Base-by-base conservation (phyloP, 2,888 invertebrate genomes). In the Nebria brevicollis region DNA sequence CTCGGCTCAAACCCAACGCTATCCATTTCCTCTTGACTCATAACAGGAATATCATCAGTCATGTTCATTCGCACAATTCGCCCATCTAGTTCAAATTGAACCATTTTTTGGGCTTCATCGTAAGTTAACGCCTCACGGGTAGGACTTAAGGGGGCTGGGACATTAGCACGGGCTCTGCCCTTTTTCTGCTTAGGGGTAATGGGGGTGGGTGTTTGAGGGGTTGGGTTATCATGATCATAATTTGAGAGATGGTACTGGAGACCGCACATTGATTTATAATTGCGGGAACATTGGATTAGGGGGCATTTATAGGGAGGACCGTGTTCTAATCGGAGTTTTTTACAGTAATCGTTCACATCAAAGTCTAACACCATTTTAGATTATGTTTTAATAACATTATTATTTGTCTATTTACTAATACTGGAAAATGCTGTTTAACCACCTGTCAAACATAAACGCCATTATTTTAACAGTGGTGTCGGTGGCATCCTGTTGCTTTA, bases 261-360 rank as follows among this genome's bases (percentile, higher is more conserved):
- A 0, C 97, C 97, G 85, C 94, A 94, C 83, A 95, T 93, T 83
- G 96, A 96, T 89, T 96, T 96, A 89, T 97, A 97, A 26, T 94
- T 93, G 88, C 95, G 94, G 84, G 94, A 95, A 90, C 97, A 97
- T 86, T 95, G 94, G 85, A 94, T 93, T 77, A 96, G 91, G 8
- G 97, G 97, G 87, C 97, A 97, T 85, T 94, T 93, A 89, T 95
- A 97, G 76, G 97, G 97, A 77, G 97, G 96, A 2, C 93, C 92
- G 86, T 95, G 95, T 87, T 94, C 95, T 85, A 94, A 94, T 82
- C 93, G 92, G 84, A 96, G 91, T 90, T 96, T 95, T 88, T 94
- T 94, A 88, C 95, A 95, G 90, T 95, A 96, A 88, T 95, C 95
- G 86, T 94, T 91, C 85, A 96, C 94, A 91, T 97, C 96, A 90